phyloP scores from a whole-genome alignment of 2,797 vertebrate genomes.

The Anabas testudineus region DNA sequence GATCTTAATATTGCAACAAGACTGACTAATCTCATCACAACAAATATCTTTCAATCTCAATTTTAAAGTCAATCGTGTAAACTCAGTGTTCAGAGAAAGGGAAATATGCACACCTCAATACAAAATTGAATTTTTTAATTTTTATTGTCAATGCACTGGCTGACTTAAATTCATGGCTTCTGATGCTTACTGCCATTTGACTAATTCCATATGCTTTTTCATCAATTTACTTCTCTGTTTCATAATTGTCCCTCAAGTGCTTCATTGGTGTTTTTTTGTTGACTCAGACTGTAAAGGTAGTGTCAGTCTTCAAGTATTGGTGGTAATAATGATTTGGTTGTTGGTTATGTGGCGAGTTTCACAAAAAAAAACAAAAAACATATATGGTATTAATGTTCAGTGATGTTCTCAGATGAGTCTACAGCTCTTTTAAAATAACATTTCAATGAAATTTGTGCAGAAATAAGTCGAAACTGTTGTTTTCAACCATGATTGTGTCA shows the following conservation, averaged over 20 bases:
- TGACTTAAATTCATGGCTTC: neutral
- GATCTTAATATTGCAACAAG: neutral
- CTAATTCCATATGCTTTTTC: neutral
- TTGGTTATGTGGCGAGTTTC: constrained; percentile 34
- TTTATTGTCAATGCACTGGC: neutral
- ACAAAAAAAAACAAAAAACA: constrained; percentile 4
- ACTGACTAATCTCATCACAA: constrained; percentile 5
- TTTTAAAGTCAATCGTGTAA: neutral
- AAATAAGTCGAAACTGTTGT: constrained; percentile 37
- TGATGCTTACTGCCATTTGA: constrained; percentile 8
- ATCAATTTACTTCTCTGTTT: constrained; percentile 13
- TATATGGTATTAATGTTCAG: constrained; percentile 27
- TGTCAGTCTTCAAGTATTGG: constrained; percentile 15
- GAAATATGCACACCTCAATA: neutral
- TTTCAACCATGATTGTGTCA: constrained; percentile 26
- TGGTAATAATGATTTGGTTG: constrained; percentile 27
- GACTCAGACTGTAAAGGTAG: constrained; percentile 21
- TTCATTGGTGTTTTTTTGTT: constrained; percentile 18
- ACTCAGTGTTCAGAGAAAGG: neutral
- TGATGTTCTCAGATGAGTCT: constrained; percentile 28
- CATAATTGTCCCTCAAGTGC: constrained; percentile 7
- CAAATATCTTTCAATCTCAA: neutral
- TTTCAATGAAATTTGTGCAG: constrained; percentile 5
- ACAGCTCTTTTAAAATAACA: neutral
- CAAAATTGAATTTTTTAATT: too few species aligned